Evolutionary conservation across 1,140 invertebrate species (phyloP).

Genomic region (Drosophila willistoni): DNA sequence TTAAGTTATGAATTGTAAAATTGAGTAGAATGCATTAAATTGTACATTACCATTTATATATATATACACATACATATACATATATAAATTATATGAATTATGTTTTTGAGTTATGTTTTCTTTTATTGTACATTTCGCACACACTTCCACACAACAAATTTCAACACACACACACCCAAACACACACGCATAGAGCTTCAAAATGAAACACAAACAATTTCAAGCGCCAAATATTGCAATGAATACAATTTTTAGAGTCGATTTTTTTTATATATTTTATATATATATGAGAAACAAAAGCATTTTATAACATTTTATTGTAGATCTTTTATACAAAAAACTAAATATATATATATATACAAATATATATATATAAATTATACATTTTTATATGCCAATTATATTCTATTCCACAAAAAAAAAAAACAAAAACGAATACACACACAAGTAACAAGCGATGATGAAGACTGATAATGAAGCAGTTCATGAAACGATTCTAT

Average conservation of each 20-base stretch:
- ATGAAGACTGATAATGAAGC: constrained; percentile 69
- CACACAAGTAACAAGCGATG: constrained; percentile 53
- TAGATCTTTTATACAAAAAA: constrained; percentile 16
- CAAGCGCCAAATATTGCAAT: constrained; percentile 21
- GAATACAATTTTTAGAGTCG: constrained; percentile 8
- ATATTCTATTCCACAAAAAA: constrained; percentile 42
- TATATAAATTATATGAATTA: constrained; percentile 6
- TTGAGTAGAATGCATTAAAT: constrained; percentile 15
- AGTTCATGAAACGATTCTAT: constrained; percentile 47
- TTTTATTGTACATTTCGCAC: constrained; percentile 2
- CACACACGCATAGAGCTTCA: constrained; percentile 1
- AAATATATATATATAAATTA: constrained; percentile 25
- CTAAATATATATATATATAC: constrained; percentile 21
- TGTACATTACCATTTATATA: constrained; percentile 14
- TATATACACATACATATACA: not conserved
- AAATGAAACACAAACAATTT: constrained; percentile 5
- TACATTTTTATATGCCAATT: constrained; percentile 65
- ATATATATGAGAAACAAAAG: constrained; percentile 6
- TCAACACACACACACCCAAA: not conserved
- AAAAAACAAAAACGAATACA: not conserved
- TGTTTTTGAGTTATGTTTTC: constrained; percentile 3
- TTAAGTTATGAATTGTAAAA: constrained; percentile 16
- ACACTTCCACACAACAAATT: not conserved
- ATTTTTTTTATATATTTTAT: constrained; percentile 10
- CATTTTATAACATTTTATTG: constrained; percentile 23